Evolutionary conservation across 2,888 invertebrate genomes (phyloP), one percentile per base, ranked within the genome.

Genomic region (Epicampocera succincta): DNA sequence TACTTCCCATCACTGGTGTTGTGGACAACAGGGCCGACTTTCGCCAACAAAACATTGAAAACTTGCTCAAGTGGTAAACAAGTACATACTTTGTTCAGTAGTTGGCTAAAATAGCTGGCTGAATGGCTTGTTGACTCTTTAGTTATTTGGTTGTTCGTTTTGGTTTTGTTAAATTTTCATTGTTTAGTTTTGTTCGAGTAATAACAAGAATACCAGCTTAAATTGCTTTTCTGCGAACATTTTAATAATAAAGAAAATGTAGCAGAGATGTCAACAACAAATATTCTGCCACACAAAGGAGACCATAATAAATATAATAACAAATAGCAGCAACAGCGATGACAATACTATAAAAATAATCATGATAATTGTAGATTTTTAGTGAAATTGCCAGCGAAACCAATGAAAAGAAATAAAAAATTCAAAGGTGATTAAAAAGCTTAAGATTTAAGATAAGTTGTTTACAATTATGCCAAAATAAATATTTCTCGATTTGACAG

Each of bases 201-300:
- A 52, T 48, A 77, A 77, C 63, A 33, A 54, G 46, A 71, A 71
- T 71, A 44, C 48, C 42, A 73, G 33, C 54, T 54, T 33, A 54
- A 73, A 29, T 48, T 40, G 46, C 65, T 66, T 29, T 56, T 54
- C 33, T 61, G 65, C 66, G 71, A 19, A 58, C 65, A 72, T 80
- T 80, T 66, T 69, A 75, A 46, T 66, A 66, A 71, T 66, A 71
- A 71, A 77, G 63, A 71, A 71, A 73, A 71, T 52, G 78, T 4
- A 66, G 50, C 66, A 52, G 40, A 71, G 33, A 33, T 40, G 58
- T 42, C 48, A 69, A 63, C 61, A 76, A 61, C 8, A 66, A 65
- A 42, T 38, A 48, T n/a, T n/a, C n/a, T n/a, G n/a, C 15, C 17
- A 56, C 1, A 0, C 13, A 19, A 19, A 29, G 46, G 33, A 4